These are phyloP conservation scores for Drosophila virilis DNA, from an alignment of 1,140 invertebrate genomes.

Conservation along the genomic window DNA sequence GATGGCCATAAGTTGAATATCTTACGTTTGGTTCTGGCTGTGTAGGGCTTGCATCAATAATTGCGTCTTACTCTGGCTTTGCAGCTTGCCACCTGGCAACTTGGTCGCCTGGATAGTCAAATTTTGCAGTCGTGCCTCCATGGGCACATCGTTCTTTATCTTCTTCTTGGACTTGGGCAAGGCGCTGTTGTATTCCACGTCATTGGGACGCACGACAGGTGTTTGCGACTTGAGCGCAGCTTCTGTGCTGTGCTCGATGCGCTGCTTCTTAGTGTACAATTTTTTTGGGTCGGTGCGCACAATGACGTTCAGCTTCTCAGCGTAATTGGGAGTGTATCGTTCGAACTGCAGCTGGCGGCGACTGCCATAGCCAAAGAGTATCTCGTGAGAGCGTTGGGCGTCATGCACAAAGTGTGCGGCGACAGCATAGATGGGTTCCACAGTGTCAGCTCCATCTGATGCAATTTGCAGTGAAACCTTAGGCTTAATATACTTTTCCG, in stretches of 20 bases:
- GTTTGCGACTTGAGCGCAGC: constrained; percentile 85
- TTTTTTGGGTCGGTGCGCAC: constrained; percentile 85
- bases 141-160: constrained; percentile 88
- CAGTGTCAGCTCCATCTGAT: constrained; percentile 85
- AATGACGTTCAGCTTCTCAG: constrained; percentile 86
- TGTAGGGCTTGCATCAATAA: constrained; percentile 91
- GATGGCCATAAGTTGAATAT: neutral
- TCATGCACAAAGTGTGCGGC: constrained; percentile 84
- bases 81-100: constrained; percentile 83
- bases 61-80: constrained; percentile 89
- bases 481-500: constrained; percentile 90
- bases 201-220: constrained; percentile 83
- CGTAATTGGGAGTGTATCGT: constrained; percentile 86
- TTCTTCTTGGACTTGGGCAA: constrained; percentile 84
- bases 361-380: constrained; percentile 87
- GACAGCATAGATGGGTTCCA: constrained; percentile 86
- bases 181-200: constrained; percentile 75
- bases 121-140: constrained; percentile 91
- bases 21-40: constrained; percentile 89
- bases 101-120: constrained; percentile 85
- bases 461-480: constrained; percentile 89
- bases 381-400: constrained; percentile 78
- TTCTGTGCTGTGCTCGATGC: constrained; percentile 67
- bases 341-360: constrained; percentile 87
- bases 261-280: constrained; percentile 79